These are phyloP conservation scores for Hemitrygon akajei DNA, from an alignment of 2,797 vertebrate genomes.

Conservation along the genomic window DNA sequence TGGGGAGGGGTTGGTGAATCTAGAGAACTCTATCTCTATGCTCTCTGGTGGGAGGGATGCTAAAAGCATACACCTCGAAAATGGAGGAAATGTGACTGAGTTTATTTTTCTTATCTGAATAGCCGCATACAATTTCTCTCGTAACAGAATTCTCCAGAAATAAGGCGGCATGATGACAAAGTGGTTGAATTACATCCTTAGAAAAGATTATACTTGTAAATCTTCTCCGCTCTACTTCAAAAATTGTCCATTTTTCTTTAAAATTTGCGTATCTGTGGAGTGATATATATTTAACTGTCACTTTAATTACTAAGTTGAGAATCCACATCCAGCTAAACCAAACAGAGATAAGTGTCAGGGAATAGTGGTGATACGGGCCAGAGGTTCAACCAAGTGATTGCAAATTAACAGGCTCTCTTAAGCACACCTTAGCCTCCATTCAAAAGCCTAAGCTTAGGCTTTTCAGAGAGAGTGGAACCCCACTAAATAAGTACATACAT, in stretches of 20 bases:
- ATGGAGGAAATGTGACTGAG: no score
- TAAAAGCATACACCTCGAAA: no score
- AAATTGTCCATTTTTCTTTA: background rate
- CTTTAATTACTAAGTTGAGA: background rate
- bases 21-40: no score
- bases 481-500: background rate
- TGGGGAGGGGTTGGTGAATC: no score
- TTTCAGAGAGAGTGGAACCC: background rate
- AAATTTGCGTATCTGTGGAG: background rate
- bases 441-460: background rate
- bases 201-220: background rate
- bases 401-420: background rate
- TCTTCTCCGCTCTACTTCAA: background rate
- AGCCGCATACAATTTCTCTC: background rate
- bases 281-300: background rate
- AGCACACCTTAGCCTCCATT: background rate
- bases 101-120: background rate
- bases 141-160: background rate
- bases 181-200: background rate
- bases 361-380: background rate
- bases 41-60: no score
- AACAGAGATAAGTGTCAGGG: background rate
- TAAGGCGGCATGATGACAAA: background rate
- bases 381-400: background rate
- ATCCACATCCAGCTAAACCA: background rate